Evolutionary conservation across 2,888 invertebrate species (phyloP).

Genomic region (Pimpla rufipes): DNA sequence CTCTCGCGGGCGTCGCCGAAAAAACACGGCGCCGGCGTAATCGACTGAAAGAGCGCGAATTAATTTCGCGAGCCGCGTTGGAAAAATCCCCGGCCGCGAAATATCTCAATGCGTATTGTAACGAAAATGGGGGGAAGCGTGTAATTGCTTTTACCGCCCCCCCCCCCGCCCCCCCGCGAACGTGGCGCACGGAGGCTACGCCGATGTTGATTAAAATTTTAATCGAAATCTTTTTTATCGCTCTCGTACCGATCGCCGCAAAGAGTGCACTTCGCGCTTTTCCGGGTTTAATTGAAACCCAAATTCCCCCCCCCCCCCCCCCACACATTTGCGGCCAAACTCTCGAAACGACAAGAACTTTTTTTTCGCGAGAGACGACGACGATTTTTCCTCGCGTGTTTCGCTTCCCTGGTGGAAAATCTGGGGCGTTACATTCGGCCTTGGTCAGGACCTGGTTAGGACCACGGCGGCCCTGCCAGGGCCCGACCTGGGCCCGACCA

Average conservation of each 20-base stretch:
- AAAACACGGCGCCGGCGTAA: neutral
- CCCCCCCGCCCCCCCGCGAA: too few relatives aligned
- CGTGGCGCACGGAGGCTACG: neutral
- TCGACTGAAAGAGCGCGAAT: slow-evolving; percentile 15
- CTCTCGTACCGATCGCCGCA: neutral
- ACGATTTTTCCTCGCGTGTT: too few relatives aligned
- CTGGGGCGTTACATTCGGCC: too few relatives aligned
- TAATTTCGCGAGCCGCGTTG: neutral
- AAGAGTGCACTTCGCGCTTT: neutral
- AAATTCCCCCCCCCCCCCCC: neutral
- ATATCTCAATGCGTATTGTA: neutral
- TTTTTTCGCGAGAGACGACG: too few relatives aligned
- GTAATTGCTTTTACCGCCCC: neutral
- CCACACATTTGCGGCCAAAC: neutral
- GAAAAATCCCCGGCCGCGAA: neutral
- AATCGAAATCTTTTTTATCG: neutral
- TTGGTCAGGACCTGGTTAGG: too few relatives aligned
- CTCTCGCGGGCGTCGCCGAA: neutral
- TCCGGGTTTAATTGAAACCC: neutral
- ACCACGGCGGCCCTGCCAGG: too few relatives aligned
- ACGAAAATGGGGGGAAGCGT: neutral
- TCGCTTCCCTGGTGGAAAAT: too few relatives aligned
- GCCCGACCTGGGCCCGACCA: too few relatives aligned
- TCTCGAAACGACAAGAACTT: neutral
- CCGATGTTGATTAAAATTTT: slow-evolving; percentile 9